Conservation (phyloP, 2,888 invertebrate species). For the Xanthorhoe designata region DNA sequence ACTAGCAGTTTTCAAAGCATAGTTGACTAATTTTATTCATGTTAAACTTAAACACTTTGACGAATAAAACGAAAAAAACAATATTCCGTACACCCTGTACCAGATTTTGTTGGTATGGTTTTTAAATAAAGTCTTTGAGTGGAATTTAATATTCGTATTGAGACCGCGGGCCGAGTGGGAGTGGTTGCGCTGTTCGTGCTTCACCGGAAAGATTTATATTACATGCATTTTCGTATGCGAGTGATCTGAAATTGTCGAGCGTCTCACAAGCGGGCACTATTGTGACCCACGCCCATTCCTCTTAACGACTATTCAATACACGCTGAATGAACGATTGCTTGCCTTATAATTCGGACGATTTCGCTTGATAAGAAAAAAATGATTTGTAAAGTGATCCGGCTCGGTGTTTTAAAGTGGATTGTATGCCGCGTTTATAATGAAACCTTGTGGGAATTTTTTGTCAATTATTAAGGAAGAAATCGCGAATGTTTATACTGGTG, state of each 20-base stretch:
- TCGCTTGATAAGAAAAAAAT: slow-evolving; percentile 69
- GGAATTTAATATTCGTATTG: slow-evolving; percentile 85
- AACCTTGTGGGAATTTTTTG: slow-evolving; percentile 63
- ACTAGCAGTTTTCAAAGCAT: no score
- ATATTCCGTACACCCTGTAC: slow-evolving; percentile 31
- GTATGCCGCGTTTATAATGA: slow-evolving; percentile 58
- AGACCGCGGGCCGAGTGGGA: slow-evolving; percentile 79
- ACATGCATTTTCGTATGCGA: slow-evolving; percentile 83
- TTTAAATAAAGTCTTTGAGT: slow-evolving; percentile 79
- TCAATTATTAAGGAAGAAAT: slow-evolving; percentile 40
- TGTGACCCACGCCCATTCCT: slow-evolving; percentile 79
- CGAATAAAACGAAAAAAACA: not conserved
- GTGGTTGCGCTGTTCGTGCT: slow-evolving; percentile 80
- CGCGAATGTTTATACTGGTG: slow-evolving; percentile 8
- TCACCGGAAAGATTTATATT: slow-evolving; percentile 86
- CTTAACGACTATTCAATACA: slow-evolving; percentile 84
- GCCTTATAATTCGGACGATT: slow-evolving; percentile 79
- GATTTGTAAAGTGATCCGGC: slow-evolving; percentile 77
- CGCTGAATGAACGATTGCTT: slow-evolving; percentile 83
- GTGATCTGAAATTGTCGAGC: slow-evolving; percentile 83
- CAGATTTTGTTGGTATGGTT: slow-evolving; percentile 63
- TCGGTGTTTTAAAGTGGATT: slow-evolving; percentile 60
- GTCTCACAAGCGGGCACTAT: slow-evolving; percentile 56
- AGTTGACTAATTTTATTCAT: no score
- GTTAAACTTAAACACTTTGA: not conserved